These are phyloP conservation scores for Pterostichus niger DNA, from an alignment of 2,888 invertebrate genomes.

Conservation along the genomic window DNA sequence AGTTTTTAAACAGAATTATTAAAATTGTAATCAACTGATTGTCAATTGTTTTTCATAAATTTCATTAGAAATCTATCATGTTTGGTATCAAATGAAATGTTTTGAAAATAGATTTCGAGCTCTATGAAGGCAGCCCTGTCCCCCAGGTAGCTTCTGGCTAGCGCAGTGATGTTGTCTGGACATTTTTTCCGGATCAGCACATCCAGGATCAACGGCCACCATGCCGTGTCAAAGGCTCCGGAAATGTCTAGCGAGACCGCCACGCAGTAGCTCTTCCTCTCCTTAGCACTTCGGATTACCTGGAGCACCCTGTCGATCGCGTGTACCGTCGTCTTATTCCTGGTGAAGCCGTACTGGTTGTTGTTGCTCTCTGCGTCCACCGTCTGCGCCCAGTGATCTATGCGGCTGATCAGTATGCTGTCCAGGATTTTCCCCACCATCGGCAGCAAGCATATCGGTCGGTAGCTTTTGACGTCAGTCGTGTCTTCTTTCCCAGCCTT, in stretches of 20 bases:
- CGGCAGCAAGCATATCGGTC: constrained; percentile 22
- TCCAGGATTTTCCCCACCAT: too few relatives aligned
- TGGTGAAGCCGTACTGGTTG: constrained; percentile 25
- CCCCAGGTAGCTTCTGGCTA: not conserved
- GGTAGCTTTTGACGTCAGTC: constrained; percentile 1
- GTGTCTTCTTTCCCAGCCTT: constrained; percentile 5
- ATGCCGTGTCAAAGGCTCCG: constrained; percentile 34
- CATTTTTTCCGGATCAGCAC: not conserved
- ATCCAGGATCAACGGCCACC: constrained; percentile 17
- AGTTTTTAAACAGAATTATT: too few relatives aligned
- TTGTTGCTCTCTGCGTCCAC: too few relatives aligned
- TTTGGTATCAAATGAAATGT: too few relatives aligned
- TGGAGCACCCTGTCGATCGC: too few relatives aligned
- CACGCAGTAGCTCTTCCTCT: not conserved
- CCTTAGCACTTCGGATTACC: not conserved
- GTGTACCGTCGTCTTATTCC: not conserved
- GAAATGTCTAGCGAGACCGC: constrained; percentile 20
- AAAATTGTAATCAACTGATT: too few relatives aligned
- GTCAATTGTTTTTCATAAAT: too few relatives aligned
- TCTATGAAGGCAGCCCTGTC: constrained; percentile 8
- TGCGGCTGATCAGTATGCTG: not conserved
- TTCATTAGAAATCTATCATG: too few relatives aligned
- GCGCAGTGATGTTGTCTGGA: not conserved
- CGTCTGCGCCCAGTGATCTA: not conserved
- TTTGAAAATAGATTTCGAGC: too few relatives aligned